A percentile compares a stretch with the other conserved stretches of the same genome.
Conservation (phyloP, 2,888 invertebrate species). For the Ptychoptera albimana region DNA sequence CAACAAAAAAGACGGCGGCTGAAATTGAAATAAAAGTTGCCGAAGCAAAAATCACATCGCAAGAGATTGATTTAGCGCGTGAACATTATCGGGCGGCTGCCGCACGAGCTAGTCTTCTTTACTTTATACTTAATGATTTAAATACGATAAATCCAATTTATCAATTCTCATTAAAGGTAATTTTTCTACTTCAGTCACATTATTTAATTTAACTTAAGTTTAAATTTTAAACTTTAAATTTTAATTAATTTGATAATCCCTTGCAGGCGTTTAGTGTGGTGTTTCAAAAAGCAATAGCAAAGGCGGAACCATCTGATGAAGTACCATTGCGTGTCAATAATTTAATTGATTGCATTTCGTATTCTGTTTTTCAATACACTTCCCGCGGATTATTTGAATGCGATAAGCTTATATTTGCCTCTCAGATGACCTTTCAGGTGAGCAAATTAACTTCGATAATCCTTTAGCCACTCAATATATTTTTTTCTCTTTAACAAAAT, state of each 20-base stretch:
- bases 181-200: not conserved
- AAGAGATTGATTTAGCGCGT: conserved; percentile 82
- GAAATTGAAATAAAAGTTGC: conserved; percentile 83
- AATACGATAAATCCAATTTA: conserved; percentile 95
- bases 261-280: conserved; percentile 90
- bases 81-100: conserved; percentile 69
- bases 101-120: conserved; percentile 79
- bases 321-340: conserved; percentile 67
- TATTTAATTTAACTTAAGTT: no score
- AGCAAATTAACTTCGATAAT: not conserved
- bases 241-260: not conserved
- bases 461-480: not conserved
- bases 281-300: conserved; percentile 88
- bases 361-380: conserved; percentile 89
- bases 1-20: conserved; percentile 87
- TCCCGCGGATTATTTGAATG: conserved; percentile 88
- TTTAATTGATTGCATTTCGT: conserved; percentile 87
- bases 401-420: conserved; percentile 89
- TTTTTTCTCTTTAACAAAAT: conserved; percentile 13
- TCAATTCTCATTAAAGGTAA: conserved; percentile 83
- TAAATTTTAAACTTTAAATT: no score
- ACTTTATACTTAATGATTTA: conserved; percentile 89
- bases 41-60: conserved; percentile 84
- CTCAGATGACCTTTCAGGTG: conserved; percentile 92
- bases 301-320: conserved; percentile 66